Conservation (phyloP, 2,113 vertebrate genomes). For the Microtus pennsylvanicus region DNA sequence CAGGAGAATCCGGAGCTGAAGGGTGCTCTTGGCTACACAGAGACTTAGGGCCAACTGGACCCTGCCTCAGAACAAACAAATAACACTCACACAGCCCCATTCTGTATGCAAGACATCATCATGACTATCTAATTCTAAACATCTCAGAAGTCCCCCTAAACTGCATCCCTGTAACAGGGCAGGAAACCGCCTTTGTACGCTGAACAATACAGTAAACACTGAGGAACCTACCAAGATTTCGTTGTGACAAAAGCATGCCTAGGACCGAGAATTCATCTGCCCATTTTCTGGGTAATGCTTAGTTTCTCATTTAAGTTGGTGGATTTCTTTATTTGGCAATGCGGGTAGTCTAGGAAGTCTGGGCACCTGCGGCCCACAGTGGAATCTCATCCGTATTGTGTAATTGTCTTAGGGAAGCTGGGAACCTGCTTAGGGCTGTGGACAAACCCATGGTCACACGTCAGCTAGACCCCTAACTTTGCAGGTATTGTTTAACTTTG, state of each 20-base stretch:
- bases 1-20: neutral
- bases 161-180: neutral
- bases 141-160: neutral
- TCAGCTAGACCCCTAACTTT: neutral
- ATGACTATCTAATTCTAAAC: neutral
- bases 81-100: neutral
- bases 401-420: neutral
- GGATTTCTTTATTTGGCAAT: neutral
- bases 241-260: neutral
- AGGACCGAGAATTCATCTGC: fast-evolving
- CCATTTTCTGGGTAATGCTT: neutral
- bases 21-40: neutral
- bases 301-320: neutral
- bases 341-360: neutral
- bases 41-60: too few relatives aligned
- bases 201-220: neutral
- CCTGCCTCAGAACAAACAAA: too few relatives aligned
- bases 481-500: neutral
- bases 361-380: too few relatives aligned
- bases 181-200: fast-evolving
- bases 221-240: neutral
- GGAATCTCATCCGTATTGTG: neutral
- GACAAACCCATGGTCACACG: neutral
- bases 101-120: neutral
- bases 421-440: neutral